phyloP scores from a whole-genome alignment of 2,797 vertebrate genomes.

The Molossus molossus region DNA sequence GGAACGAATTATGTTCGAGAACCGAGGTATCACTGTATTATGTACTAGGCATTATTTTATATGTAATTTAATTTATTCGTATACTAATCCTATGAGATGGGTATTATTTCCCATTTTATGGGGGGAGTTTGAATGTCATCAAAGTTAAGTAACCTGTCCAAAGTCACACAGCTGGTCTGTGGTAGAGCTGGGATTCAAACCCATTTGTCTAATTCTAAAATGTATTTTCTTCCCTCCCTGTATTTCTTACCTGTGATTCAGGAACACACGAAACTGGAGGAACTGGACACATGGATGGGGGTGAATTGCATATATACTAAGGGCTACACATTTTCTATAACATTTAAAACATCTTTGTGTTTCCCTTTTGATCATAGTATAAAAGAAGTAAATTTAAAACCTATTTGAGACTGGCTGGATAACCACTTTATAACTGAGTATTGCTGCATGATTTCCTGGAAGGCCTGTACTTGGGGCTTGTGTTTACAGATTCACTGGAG shows the following conservation, averaged over 20 bases:
- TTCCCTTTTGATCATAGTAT: slow-evolving; percentile 60
- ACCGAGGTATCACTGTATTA: too few species aligned
- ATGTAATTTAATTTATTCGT: slow-evolving; percentile 61
- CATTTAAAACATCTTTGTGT: slow-evolving; percentile 25
- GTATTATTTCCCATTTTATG: slow-evolving; percentile 23
- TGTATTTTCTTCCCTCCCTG: background rate
- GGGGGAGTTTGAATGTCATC: slow-evolving; percentile 1
- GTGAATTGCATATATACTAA: slow-evolving; percentile 19
- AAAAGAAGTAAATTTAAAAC: slow-evolving; percentile 65
- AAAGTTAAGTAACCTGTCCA: slow-evolving; percentile 1
- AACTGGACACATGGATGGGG: background rate
- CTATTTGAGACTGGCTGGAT: slow-evolving; percentile 21
- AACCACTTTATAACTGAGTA: slow-evolving; percentile 50
- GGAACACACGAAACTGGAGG: slow-evolving; percentile 16
- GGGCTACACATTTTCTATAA: slow-evolving; percentile 48
- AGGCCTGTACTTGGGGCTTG: slow-evolving; percentile 5
- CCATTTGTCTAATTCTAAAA: slow-evolving; percentile 2
- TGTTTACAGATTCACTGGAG: slow-evolving; percentile 48
- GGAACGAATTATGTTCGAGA: too few species aligned
- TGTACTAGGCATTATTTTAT: background rate
- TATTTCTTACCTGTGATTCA: background rate
- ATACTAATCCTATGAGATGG: background rate
- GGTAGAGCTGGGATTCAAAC: background rate
- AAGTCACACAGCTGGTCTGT: background rate
- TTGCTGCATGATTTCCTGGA: slow-evolving; percentile 25